phyloP scores from a whole-genome alignment of 2,888 invertebrate genomes.

The Diadegma fenestrale region DNA sequence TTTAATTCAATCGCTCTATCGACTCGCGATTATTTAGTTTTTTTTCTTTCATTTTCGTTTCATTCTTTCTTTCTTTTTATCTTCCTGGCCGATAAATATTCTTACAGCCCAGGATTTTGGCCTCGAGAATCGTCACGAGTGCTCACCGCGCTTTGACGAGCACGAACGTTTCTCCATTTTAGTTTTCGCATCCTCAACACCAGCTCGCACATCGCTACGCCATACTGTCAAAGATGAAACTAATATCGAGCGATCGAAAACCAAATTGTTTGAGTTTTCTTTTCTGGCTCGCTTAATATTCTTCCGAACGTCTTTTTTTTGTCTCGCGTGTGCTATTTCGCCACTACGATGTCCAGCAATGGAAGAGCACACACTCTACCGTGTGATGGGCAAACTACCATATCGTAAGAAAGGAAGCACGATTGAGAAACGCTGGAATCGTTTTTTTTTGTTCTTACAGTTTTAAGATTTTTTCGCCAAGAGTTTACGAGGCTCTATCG shows the following conservation, averaged over 20 bases:
- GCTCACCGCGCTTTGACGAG: constrained; percentile 6
- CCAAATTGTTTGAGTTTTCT: background rate
- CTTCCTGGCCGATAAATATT: constrained; percentile 17
- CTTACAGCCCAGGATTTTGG: constrained; percentile 34
- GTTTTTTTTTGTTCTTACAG: constrained; percentile 43
- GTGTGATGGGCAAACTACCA: constrained; percentile 37
- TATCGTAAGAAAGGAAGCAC: constrained; percentile 68
- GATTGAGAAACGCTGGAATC: constrained; percentile 60
- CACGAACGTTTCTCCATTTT: constrained; percentile 37
- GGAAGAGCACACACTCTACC: constrained; percentile 21
- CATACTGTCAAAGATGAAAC: background rate
- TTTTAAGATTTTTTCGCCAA: constrained; percentile 28
- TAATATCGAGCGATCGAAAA: background rate
- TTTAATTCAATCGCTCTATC: constrained; percentile 50
- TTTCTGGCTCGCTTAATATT: constrained; percentile 7
- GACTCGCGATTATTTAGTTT: constrained; percentile 59
- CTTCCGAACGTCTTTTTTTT: constrained; percentile 24
- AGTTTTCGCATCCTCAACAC: constrained; percentile 8
- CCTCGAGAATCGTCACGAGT: constrained; percentile 26
- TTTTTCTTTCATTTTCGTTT: constrained; percentile 34
- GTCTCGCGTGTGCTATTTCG: background rate
- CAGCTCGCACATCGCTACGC: background rate
- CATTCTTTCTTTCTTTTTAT: constrained; percentile 48
- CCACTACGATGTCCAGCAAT: constrained; percentile 6
- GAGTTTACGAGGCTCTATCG: constrained; percentile 27